Conservation (phyloP, 2,113 vertebrate species). For the Chionis minor region DNA sequence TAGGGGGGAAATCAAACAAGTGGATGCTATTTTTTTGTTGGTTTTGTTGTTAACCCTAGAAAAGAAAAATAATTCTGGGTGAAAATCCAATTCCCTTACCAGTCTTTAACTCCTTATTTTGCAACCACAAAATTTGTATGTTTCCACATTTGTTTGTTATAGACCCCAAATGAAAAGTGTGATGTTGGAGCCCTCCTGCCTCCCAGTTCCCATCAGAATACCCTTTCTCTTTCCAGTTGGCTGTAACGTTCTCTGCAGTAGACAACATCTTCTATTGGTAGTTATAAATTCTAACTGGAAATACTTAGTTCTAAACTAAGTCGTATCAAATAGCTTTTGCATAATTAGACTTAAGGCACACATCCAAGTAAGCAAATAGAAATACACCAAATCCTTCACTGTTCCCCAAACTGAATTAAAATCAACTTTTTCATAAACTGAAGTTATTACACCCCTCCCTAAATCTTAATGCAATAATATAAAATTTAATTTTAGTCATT, state of each 20-base stretch:
- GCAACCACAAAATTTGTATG: background rate
- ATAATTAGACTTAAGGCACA: background rate
- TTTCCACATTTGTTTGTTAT: background rate
- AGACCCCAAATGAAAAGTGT: background rate
- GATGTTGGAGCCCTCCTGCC: background rate
- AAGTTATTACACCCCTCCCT: background rate
- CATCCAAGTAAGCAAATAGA: background rate
- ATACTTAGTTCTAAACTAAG: background rate
- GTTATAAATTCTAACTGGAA: background rate
- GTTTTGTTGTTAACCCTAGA: background rate
- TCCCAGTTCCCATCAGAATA: background rate
- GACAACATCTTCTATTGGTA: background rate
- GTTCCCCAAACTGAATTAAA: background rate
- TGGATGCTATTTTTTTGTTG: rapidly evolving
- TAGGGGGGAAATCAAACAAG: background rate
- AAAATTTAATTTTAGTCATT: background rate
- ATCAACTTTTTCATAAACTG: slow-evolving; percentile 3
- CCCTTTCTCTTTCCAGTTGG: background rate
- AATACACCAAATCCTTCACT: background rate
- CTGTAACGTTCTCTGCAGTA: background rate
- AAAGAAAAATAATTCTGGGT: background rate
- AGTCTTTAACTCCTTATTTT: background rate
- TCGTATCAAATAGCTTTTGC: background rate
- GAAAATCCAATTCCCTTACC: background rate
- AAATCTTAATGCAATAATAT: background rate